Evolutionary conservation across 2,113 vertebrate species (phyloP).

Genomic region (Murina feae): DNA sequence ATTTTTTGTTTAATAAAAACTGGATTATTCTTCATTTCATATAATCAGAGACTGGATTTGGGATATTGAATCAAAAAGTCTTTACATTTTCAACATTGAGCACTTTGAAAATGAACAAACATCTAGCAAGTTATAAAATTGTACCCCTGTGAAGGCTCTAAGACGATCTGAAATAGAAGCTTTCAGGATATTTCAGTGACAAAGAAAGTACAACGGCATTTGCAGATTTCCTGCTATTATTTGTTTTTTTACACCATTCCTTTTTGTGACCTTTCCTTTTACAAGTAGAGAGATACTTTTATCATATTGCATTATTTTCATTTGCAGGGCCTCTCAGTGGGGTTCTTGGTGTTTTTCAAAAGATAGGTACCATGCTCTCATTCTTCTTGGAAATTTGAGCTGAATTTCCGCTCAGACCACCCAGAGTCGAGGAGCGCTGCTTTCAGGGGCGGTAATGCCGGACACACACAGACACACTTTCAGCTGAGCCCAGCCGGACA

Average conservation of each 20-base stretch:
- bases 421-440: background rate
- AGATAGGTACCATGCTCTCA: background rate
- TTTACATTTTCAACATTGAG: background rate
- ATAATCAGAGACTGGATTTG: background rate
- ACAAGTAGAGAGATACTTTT: background rate
- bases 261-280: background rate
- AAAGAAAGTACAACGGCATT: background rate
- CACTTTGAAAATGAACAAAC: conserved; percentile 10
- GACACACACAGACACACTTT: background rate
- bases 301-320: background rate
- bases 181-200: background rate
- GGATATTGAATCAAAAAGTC: background rate
- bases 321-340: background rate
- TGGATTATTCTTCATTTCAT: conserved; percentile 18
- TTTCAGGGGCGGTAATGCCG: background rate
- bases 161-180: background rate
- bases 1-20: conserved; percentile 2
- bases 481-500: too few relatives aligned
- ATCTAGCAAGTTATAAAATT: background rate
- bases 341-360: background rate
- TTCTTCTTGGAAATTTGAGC: conserved; percentile 17
- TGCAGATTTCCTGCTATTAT: background rate
- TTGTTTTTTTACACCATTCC: background rate
- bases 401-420: background rate
- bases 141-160: background rate